phyloP scores from a whole-genome alignment of 2,113 vertebrate species.

The Rafetus swinhoei region DNA sequence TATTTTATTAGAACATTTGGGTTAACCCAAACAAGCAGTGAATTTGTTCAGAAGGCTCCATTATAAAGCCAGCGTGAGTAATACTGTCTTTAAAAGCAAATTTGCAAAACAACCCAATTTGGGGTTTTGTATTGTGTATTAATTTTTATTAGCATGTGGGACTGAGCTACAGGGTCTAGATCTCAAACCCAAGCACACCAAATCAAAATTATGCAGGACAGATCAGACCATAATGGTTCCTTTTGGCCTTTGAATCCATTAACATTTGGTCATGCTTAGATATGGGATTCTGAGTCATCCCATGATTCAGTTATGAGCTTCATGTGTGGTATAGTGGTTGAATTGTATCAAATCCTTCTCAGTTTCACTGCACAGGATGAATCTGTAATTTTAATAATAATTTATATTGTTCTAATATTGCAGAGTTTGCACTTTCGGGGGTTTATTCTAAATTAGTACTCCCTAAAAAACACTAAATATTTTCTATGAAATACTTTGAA shows the following conservation, averaged over 20 bases:
- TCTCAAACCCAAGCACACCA: not conserved
- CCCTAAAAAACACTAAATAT: not conserved
- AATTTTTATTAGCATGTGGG: not conserved
- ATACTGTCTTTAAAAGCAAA: not conserved
- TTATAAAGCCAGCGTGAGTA: not conserved
- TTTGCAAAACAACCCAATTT: not conserved
- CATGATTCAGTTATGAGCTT: not conserved
- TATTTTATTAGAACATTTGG: not conserved
- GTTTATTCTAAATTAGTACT: not conserved
- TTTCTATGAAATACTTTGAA: not conserved
- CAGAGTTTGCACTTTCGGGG: not conserved
- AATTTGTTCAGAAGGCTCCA: not conserved
- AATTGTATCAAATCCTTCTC: not conserved
- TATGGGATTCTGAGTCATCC: not conserved
- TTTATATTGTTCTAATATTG: not conserved
- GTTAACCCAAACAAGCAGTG: not conserved
- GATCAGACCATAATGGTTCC: not conserved
- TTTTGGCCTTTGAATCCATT: not conserved
- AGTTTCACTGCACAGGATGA: not conserved
- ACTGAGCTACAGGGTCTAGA: not conserved
- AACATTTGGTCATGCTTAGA: not conserved
- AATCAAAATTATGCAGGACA: not conserved
- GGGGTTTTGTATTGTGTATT: no score
- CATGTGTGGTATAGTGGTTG: not conserved
- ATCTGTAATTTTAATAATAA: not conserved